Evolutionary conservation across 2,113 vertebrate genomes (phyloP).

Genomic region (Heterotis niloticus): DNA sequence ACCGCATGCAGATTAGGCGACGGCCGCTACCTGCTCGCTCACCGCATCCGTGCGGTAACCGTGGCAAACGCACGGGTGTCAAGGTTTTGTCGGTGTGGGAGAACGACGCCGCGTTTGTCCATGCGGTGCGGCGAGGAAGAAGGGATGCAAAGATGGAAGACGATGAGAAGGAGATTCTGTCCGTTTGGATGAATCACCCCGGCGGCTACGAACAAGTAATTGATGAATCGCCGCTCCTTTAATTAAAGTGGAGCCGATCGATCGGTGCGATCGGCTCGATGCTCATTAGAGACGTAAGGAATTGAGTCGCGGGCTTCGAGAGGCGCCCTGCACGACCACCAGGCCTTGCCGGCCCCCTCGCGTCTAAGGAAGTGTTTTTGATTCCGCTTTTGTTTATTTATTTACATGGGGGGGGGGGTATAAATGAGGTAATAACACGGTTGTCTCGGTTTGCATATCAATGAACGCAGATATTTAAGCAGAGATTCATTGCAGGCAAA

Average conservation of each 20-base stretch:
- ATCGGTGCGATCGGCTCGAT: constrained; percentile 39
- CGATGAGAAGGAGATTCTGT: constrained; percentile 33
- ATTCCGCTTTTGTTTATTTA: constrained; percentile 43
- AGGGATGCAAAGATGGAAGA: constrained; percentile 16
- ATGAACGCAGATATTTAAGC: neutral
- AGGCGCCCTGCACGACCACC: constrained; percentile 26
- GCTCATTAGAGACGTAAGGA: constrained; percentile 42
- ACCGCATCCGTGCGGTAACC: neutral
- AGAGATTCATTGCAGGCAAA: neutral
- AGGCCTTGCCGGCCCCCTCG: constrained; percentile 34
- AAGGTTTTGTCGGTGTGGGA: neutral
- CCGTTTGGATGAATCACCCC: constrained; percentile 34
- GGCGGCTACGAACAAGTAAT: constrained; percentile 43
- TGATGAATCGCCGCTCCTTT: constrained; percentile 50
- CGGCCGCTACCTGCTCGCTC: neutral
- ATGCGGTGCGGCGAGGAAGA: neutral
- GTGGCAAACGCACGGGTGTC: no score
- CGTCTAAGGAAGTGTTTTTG: constrained; percentile 29
- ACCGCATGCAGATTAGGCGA: no score
- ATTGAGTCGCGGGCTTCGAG: constrained; percentile 24
- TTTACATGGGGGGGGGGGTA: constrained; percentile 36
- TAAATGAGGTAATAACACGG: constrained; percentile 49
- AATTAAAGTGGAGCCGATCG: constrained; percentile 48
- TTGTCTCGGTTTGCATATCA: constrained; percentile 29
- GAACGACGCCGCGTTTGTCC: neutral